Evolutionary conservation across 2,797 vertebrate species (phyloP), one percentile per base, ranked within the genome.

Genomic region (Emys orbicularis): DNA sequence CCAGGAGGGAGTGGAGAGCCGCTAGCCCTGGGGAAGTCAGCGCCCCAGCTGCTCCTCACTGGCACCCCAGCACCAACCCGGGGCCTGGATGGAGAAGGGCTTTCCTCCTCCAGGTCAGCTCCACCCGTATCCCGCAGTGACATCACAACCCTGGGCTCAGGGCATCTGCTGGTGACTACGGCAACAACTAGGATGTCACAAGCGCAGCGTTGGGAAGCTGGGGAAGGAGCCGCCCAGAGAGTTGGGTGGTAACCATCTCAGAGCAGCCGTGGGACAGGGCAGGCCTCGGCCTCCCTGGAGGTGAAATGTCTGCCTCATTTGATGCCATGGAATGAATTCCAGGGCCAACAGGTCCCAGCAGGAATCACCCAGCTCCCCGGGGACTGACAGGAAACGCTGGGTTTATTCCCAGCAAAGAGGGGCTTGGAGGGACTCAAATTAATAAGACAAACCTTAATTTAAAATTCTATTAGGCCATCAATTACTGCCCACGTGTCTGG

Each of bases 391-490:
- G 54, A 84, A 81, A 83, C 29, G 21, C 13, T 72, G 74, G 74
- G 68, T 5, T 84, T 81, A 50, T 84, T 86, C 85, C 93, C 93
- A 95, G 96, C 83, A 93, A 90, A 87, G 92, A 88, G 79, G 90
- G 95, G 83, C 94, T 97, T 97, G 95, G 54, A 88, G 93, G 90
- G 92, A 52, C 81, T 95, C 94, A 93, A 97, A 96, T 97, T 97
- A 97, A 97, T 95, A 97, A 95, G 93, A 92, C 56, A 94, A 93
- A 87, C 89, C 79, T 95, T 97, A 96, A 97, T 98, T 97, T 97
- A 97, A 97, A 98, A 97, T 96, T 97, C 95, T 95, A 96, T 97
- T 95, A 96, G 95, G 87, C 96, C 96, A 97, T 97, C 97, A 97
- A 96, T 98, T 97, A 97, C 94, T 94, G 84, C 65, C 86, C 0